These are phyloP conservation scores for Lontra canadensis DNA, from an alignment of 2,113 vertebrate genomes.

Conservation along the genomic window DNA sequence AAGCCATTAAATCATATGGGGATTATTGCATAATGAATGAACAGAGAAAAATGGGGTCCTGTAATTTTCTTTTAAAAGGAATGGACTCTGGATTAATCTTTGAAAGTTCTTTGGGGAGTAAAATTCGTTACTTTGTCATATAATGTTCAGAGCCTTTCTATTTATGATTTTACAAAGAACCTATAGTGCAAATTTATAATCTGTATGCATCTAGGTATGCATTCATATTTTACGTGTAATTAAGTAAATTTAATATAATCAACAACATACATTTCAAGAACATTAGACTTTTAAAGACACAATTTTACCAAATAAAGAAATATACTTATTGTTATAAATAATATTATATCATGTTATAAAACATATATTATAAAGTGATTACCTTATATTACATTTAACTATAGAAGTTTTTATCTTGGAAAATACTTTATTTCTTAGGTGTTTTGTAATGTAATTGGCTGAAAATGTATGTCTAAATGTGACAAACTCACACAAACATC, in stretches of 20 bases:
- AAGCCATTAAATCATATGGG: constrained; percentile 25
- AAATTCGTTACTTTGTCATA: constrained; percentile 38
- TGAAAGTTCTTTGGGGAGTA: not conserved
- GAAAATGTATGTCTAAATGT: not conserved
- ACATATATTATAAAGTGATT: not conserved
- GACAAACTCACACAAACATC: not conserved
- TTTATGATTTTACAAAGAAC: not conserved
- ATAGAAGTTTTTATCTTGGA: not conserved
- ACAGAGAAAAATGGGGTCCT: constrained; percentile 55
- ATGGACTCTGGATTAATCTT: constrained; percentile 52
- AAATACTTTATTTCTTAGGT: not conserved
- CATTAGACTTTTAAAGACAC: not conserved
- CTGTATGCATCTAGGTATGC: not conserved
- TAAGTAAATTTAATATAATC: not conserved
- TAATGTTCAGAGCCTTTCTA: not conserved
- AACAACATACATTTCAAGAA: not conserved
- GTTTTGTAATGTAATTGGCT: not conserved
- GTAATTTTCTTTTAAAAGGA: constrained; percentile 63
- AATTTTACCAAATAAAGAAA: not conserved
- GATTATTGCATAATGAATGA: constrained; percentile 59
- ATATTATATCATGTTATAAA: not conserved
- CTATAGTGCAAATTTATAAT: not conserved
- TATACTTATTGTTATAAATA: not conserved
- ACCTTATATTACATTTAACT: not conserved
- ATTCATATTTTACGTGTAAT: not conserved